Conservation (phyloP, 2,113 vertebrate genomes). For the Monarcha castaneiventris region DNA sequence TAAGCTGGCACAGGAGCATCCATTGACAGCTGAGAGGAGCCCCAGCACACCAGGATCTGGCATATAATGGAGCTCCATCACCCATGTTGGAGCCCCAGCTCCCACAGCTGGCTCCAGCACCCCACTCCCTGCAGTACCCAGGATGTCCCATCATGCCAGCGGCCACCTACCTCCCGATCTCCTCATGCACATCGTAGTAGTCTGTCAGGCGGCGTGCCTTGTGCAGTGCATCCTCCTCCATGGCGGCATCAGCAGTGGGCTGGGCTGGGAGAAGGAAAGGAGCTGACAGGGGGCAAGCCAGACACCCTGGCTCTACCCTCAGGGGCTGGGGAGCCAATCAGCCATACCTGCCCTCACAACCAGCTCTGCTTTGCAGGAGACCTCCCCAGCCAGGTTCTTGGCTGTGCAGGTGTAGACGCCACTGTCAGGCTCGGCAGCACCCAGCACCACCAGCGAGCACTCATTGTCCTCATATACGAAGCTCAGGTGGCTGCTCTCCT, state of each 20-base stretch:
- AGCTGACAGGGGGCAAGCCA: neutral
- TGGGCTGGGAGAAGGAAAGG: constrained; percentile 71
- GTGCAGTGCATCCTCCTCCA: constrained; percentile 83
- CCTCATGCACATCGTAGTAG: constrained; percentile 91
- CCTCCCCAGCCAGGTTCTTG: constrained; percentile 88
- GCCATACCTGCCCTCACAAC: constrained; percentile 82
- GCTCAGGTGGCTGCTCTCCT: constrained; percentile 90
- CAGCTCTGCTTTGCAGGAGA: constrained; percentile 96
- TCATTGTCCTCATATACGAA: constrained; percentile 96
- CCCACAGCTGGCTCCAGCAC: neutral
- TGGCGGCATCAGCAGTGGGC: constrained; percentile 68
- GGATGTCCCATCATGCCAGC: fast-evolving
- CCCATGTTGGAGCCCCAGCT: fast-evolving
- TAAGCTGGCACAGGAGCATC: neutral
- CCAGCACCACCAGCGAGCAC: constrained; percentile 92
- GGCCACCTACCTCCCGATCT: constrained; percentile 85
- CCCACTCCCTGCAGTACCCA: neutral
- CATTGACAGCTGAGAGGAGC: neutral
- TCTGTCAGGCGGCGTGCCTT: constrained; percentile 84
- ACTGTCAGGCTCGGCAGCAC: constrained; percentile 79
- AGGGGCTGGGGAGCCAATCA: fast-evolving
- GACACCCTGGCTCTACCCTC: neutral
- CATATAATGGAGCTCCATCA: neutral
- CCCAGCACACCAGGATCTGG: neutral
- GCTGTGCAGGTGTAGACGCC: constrained; percentile 95